phyloP scores from a whole-genome alignment of 2,797 vertebrate species.

The Jordanella pulchra region DNA sequence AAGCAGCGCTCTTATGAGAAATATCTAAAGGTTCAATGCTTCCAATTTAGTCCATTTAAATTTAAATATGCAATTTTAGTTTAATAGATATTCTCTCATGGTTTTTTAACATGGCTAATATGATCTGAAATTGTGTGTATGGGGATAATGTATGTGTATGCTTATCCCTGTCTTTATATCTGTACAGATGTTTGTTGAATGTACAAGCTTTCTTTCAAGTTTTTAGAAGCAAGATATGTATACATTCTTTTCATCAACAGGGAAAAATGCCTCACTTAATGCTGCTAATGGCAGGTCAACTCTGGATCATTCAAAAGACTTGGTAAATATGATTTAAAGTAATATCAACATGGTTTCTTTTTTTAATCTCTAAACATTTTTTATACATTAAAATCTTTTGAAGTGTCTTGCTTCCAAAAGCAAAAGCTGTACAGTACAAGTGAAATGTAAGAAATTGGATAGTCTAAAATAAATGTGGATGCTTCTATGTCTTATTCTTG shows the following conservation, averaged over 20 bases:
- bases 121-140: too few species aligned
- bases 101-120: too few species aligned
- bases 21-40: too few species aligned
- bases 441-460: neutral
- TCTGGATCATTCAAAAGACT: neutral
- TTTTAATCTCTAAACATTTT: neutral
- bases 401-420: neutral
- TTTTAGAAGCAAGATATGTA: neutral
- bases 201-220: neutral
- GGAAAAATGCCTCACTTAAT: neutral
- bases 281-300: neutral
- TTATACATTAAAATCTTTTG: neutral
- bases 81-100: too few species aligned
- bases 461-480: neutral
- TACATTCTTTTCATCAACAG: conserved; percentile 7
- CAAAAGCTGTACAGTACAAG: neutral
- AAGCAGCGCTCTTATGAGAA: too few species aligned
- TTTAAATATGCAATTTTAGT: too few species aligned
- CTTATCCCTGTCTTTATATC: neutral
- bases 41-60: too few species aligned
- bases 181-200: neutral
- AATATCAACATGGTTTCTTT: neutral
- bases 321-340: conserved; percentile 11
- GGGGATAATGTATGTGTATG: fast-evolving
- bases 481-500: too few species aligned